Evolutionary conservation across 2,888 invertebrate species (phyloP), one percentile per base, ranked within the genome.

Genomic region (Nomada ferruginata): DNA sequence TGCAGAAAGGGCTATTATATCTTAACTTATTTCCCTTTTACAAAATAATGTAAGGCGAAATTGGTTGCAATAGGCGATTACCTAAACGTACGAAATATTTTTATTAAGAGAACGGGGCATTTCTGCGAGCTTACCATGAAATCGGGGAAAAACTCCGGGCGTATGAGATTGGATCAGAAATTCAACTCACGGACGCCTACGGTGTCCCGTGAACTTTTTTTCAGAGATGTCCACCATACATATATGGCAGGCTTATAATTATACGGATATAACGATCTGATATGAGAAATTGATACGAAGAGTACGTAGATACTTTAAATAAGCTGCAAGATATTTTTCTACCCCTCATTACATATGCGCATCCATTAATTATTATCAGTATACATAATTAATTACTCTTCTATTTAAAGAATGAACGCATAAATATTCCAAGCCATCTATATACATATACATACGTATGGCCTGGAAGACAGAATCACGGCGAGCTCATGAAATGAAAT

Each of bases 241-340:
- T 7, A 7, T 65, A 57, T 0, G 50, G 76, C 47, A 74, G 66
- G 69, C 55, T 76, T 80, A 81, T 83, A 85, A 87, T 85, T 84
- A 84, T 72, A 61, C 75, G 64, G 47, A 66, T 72, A 11, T 26
- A 18, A 42, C 20, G 20, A 9, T 23, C 23, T 10, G 13, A 66
- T 20, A 66, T 20, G 26, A 18, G 42, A 76, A 71, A 79, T n/a
- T 60, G 55, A 76, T 60, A 69, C 13, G 2, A 36, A 20, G 18
- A n/a, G 15, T 26, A 57, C 42, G 18, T 29, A 53, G 36, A 29
- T 10, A 29, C n/a, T 26, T 64, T 23, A 29, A 59, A 59, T 20
- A 0, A 10, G 26, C 15, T 20, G 18, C n/a, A 29, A 11, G 5
- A 20, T 18, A 57, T 18, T 36, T 50, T 57, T 47, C 18, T 15